Base-by-base conservation (phyloP, 1,140 invertebrate genomes). In the Leptinotarsa lineolata region DNA sequence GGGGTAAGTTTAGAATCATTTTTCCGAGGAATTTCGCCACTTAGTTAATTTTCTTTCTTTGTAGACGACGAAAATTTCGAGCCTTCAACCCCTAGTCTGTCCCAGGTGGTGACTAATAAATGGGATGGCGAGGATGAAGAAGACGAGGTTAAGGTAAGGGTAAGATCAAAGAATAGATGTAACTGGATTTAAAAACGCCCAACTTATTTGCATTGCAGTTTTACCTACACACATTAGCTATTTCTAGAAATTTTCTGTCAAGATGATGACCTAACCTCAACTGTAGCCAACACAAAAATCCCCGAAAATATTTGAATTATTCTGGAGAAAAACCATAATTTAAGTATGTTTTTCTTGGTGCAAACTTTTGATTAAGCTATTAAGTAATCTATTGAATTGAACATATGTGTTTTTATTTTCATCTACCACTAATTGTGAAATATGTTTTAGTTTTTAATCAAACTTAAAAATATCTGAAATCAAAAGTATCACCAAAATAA, bases 101-200 rank as follows among this genome's bases (percentile, higher is more conserved):
- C 69, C 61, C 63, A 61, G 24, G 45, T 74, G 5, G 46, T 44
- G 24, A 12, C 78, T n/a, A 92, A 94, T 85, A 94, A 92, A 89
- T 95, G 94, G 94, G 92, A 93, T 84, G 94, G 93, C 69, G 94
- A 96, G 84, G 94, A 96, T 83, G 93, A 94, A 79, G 92, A 93
- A 73, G 93, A 94, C 71, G 91, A 92, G 74, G 91, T 95, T 74
- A 95, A 95, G 90, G 94, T 95, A 78, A 76, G 60, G n/a, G 21
- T 59, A 70, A 44, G 18, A 68, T 0, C n/a, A 15, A 46, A 46
- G 46, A 46, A 45, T 20, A 15, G n/a, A 3, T n/a, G 8, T 44
- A 16, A 68, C 15, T 39, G 15, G 22, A 54, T 54, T 11, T 8
- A 39, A 39, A 39, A 39, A 11, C 30, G 30, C 8, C 1, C 30